These are phyloP conservation scores for Megaustenia siamemsis DNA, from an alignment of 2,888 invertebrate genomes.

Conservation along the genomic window DNA sequence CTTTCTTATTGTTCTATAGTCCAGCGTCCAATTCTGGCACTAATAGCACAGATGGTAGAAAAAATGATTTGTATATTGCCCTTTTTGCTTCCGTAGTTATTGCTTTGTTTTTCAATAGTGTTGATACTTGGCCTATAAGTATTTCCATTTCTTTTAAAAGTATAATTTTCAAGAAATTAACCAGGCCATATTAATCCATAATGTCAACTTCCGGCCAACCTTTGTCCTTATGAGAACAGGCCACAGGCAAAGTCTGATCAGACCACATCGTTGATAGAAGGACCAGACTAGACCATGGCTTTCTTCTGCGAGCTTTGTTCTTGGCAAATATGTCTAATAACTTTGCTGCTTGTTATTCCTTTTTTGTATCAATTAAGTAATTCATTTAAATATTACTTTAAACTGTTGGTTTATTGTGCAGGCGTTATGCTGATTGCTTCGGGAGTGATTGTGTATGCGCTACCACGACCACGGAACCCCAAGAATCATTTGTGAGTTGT, in stretches of 20 bases:
- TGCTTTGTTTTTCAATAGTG: too few relatives aligned
- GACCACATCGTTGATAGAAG: background rate
- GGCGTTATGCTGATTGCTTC: background rate
- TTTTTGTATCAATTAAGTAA: slow-evolving; percentile 69
- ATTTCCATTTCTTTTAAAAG: background rate
- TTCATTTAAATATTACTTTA: slow-evolving; percentile 71
- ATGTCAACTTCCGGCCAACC: slow-evolving; percentile 6
- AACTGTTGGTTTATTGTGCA: slow-evolving; percentile 66
- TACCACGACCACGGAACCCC: slow-evolving; percentile 22
- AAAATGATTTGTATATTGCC: background rate
- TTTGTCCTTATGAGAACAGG: background rate
- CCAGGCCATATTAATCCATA: slow-evolving; percentile 17
- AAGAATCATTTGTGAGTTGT: slow-evolving; percentile 37
- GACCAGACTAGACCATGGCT: slow-evolving; percentile 8
- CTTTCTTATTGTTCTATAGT: too few relatives aligned
- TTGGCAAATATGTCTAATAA: slow-evolving; percentile 21
- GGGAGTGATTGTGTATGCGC: background rate
- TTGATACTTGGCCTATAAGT: background rate
- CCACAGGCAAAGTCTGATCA: background rate
- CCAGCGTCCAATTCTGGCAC: too few relatives aligned
- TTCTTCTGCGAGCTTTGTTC: background rate
- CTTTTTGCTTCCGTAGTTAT: background rate
- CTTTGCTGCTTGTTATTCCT: slow-evolving; percentile 61
- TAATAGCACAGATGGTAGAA: background rate
- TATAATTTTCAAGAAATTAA: background rate